Conservation (phyloP, 2,113 vertebrate genomes). For the Oostethus manadensis region DNA sequence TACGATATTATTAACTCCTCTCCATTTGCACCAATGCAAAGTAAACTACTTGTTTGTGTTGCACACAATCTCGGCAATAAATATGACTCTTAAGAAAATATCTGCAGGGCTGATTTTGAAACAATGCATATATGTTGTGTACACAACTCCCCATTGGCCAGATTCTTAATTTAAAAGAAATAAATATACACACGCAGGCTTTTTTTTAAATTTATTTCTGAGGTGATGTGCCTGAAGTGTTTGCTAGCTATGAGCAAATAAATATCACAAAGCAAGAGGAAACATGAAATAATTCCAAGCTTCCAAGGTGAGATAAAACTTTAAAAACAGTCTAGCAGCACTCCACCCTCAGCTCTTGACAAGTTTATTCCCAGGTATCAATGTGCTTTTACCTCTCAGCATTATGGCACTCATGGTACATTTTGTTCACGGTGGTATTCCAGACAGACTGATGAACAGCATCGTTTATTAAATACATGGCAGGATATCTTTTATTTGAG, state of each 20-base stretch:
- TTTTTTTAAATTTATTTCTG: constrained; percentile 16
- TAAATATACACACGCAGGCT: background rate
- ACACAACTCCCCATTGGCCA: constrained; percentile 10
- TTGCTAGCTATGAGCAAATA: constrained; percentile 33
- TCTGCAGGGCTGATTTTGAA: constrained; percentile 14
- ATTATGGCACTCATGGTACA: constrained; percentile 16
- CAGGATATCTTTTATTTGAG: too few relatives aligned
- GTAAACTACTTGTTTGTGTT: too few relatives aligned
- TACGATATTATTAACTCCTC: too few relatives aligned
- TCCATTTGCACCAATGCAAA: too few relatives aligned
- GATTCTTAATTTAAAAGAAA: constrained; percentile 14
- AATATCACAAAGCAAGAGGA: constrained; percentile 41
- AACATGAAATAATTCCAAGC: constrained; percentile 17
- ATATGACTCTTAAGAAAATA: background rate
- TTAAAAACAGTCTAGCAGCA: constrained; percentile 49
- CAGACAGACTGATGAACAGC: background rate
- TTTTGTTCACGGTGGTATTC: constrained; percentile 13
- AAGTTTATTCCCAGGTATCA: constrained; percentile 41
- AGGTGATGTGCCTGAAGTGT: constrained; percentile 26
- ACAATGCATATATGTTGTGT: constrained; percentile 3
- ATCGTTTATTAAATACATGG: too few relatives aligned
- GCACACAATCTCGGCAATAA: too few relatives aligned
- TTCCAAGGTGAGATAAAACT: constrained; percentile 32
- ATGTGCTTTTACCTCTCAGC: constrained; percentile 23
- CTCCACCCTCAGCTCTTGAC: constrained; percentile 26